Evolutionary conservation across 1,140 invertebrate genomes (phyloP), one percentile per base, ranked within the genome.

Genomic region (Potamilus streckersoni): DNA sequence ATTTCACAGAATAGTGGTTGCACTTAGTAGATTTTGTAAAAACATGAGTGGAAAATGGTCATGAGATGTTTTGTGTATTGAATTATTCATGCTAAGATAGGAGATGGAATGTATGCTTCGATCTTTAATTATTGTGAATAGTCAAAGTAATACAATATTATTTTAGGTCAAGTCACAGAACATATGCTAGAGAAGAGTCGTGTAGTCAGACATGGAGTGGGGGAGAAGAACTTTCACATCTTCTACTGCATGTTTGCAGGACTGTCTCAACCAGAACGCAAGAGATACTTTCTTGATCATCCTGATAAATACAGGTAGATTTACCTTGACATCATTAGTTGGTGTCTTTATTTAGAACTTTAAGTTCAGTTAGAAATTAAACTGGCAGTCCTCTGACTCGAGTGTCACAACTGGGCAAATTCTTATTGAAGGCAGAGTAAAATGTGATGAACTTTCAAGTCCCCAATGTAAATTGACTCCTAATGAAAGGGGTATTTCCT

Each of bases 141-240:
- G 57, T 60, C 15, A 20, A 63, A 19, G 38, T 49, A 49, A 11
- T 49, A 49, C 38, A 8, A 49, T 49, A 76, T 17, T 60, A n/a
- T 74, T 78, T 20, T 69, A 87, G 85, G 81, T 55, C 64, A 77
- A 56, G 64, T 87, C 19, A 80, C 80, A 8, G 85, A 87, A 65
- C 85, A 85, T 88, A 91, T 98, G 60, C 90, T 98, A 79, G 97
- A 98, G 91, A 98, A 98, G 86, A 96, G 95, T 0, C 92, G 97
- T 67, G 96, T 98, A 0, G 94, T 97, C 20, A 93, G 94, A 85
- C 96, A 98, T 87, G 94, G 93, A 76, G 82, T 90, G 1, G 96
- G 96, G 0, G 97, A 98, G 87, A 92, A 96, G 64, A 98, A 97
- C 88, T 98, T 98, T 91, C 97, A 98, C 85, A 95, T 98, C 69